These are phyloP conservation scores for Meteorus cinctellus DNA, from an alignment of 2,888 invertebrate species.

Conservation along the genomic window DNA sequence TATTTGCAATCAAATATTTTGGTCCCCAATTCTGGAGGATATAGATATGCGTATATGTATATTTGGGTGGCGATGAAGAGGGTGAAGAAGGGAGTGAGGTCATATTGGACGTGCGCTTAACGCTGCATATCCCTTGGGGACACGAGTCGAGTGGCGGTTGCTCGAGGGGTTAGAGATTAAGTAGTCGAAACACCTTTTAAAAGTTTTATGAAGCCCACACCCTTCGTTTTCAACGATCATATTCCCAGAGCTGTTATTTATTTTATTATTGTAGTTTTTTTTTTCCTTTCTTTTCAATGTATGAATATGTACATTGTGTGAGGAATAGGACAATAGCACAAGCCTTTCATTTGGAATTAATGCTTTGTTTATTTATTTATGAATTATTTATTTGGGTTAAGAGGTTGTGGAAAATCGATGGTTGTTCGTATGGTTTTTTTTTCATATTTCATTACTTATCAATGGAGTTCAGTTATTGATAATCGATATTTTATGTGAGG, in stretches of 20 bases:
- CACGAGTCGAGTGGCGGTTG: slow-evolving; percentile 47
- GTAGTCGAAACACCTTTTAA: slow-evolving; percentile 62
- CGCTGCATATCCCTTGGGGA: slow-evolving; percentile 52
- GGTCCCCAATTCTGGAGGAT: slow-evolving; percentile 47
- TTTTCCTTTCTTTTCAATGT: not conserved
- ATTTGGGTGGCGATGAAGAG: not conserved
- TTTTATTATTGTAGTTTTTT: slow-evolving; percentile 3
- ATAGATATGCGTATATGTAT: not conserved
- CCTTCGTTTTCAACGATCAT: slow-evolving; percentile 46
- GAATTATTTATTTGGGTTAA: not conserved
- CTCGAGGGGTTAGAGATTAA: slow-evolving; percentile 55
- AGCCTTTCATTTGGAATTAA: not conserved
- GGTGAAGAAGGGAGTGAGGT: not conserved
- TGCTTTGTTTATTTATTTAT: not conserved
- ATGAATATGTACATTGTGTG: not conserved
- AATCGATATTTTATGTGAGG: too few species aligned
- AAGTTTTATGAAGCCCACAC: slow-evolving; percentile 54
- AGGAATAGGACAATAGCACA: not conserved
- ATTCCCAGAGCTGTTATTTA: slow-evolving; percentile 23
- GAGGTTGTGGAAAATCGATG: too few species aligned
- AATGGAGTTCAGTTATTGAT: too few species aligned
- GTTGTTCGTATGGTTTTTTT: too few species aligned
- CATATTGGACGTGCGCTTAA: slow-evolving; percentile 41
- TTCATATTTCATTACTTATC: too few species aligned
- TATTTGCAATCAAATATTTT: slow-evolving; percentile 64